A percentile compares a stretch with the other conserved stretches of the same genome.
Conservation (phyloP, 1,140 invertebrate species). For the Brachionus asplanchnoidis region DNA sequence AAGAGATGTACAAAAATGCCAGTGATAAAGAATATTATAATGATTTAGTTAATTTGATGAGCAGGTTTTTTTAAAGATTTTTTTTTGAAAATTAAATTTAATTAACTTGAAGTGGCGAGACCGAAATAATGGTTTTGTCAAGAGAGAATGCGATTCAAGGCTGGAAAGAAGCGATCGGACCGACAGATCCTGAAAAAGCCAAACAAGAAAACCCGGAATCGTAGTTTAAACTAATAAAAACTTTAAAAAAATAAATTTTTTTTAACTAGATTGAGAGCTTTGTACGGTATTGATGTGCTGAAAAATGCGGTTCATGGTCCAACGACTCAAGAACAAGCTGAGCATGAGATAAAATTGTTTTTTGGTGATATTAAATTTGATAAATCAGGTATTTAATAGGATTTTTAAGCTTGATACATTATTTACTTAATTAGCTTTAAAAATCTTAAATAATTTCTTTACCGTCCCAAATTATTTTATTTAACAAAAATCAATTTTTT, state of each 20-base stretch:
- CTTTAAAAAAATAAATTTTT: not conserved
- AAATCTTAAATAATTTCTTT: not conserved
- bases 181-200: conserved; percentile 52
- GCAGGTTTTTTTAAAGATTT: conserved; percentile 46
- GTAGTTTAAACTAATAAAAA: conserved; percentile 45
- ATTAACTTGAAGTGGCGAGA: conserved; percentile 50
- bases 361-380: conserved; percentile 53
- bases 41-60: conserved; percentile 53
- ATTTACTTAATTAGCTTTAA: not conserved
- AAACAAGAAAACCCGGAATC: conserved; percentile 50
- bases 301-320: conserved; percentile 55
- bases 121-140: conserved; percentile 54
- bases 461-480: not conserved
- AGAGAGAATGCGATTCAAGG: conserved; percentile 53
- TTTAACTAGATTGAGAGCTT: conserved; percentile 48
- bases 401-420: not conserved
- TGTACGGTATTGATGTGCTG: conserved; percentile 50
- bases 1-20: conserved; percentile 51
- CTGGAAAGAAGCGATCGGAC: conserved; percentile 53
- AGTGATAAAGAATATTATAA: conserved; percentile 52
- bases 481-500: not conserved
- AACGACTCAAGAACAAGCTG: conserved; percentile 47
- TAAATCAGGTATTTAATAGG: conserved; percentile 46
- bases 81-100: not conserved
- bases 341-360: conserved; percentile 48